Base-by-base conservation (phyloP, 2,888 invertebrate species). In the Heterodera filipjevi region DNA sequence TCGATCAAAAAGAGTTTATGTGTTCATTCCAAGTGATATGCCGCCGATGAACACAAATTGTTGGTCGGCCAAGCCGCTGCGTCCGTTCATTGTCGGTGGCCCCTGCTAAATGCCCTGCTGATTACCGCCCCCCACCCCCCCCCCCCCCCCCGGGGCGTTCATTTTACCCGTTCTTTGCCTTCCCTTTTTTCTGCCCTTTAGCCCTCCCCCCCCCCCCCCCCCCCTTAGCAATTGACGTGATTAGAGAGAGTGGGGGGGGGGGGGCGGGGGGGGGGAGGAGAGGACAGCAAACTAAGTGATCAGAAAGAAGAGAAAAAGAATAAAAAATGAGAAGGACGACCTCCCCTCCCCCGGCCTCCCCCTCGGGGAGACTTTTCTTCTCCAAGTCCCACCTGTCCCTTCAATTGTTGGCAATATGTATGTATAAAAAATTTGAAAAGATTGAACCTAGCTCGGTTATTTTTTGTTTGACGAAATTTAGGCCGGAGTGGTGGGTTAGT, bases 321-420 rank as follows among this genome's bases (percentile, higher is more conserved):
- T 53, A 59, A 59, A 22, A 59, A 49, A 59, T 59, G 59, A n/a
- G 59, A 59, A 59, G 27, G 12, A 59, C n/a, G n/a, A n/a, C n/a
- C n/a, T n/a, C n/a, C n/a, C n/a, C n/a, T n/a, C n/a, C n/a, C n/a
- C n/a, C n/a, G n/a, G 10, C 59, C 27, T 27, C 10, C 10, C 27
- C 59, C 59, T 2, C 6, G 59, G 59, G 59, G 59, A 22, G n/a
- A 3, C 12, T 27, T 59, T 59, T 27, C 8, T 12, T 27, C 59
- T 59, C 27, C 19, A 59, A 59, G 12, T 59, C 59, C 27, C 59
- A 59, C 59, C 59, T 59, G 59, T 59, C 59, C 59, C 59, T 16
- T 49, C 49, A 59, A 59, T 59, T 59, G 59, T 27, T 59, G 59
- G 27, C 59, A n/a, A 59, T 59, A 59, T 59, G 59, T 59, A 59